These are phyloP conservation scores for Hydropsyche betteni DNA, from an alignment of 2,888 invertebrate genomes.

Conservation along the genomic window DNA sequence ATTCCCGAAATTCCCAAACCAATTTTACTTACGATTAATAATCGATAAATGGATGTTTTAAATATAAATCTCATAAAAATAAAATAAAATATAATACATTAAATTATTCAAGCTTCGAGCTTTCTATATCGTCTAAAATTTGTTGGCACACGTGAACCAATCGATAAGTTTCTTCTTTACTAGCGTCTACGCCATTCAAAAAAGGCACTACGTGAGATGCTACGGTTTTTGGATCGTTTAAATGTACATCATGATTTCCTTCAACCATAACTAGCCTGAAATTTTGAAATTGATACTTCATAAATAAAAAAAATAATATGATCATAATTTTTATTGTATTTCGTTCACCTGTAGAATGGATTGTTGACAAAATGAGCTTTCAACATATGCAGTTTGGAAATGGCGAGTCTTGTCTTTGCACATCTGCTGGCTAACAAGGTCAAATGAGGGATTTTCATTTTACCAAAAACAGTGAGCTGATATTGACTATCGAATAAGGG, in stretches of 20 bases:
- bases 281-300: conserved; percentile 51
- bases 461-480: conserved; percentile 56
- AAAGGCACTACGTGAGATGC: conserved; percentile 58
- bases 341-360: conserved; percentile 35
- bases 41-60: no score
- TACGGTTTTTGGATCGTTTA: conserved; percentile 66
- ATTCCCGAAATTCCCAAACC: no score
- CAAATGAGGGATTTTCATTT: conserved; percentile 56
- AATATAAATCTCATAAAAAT: no score
- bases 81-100: no score
- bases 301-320: no score
- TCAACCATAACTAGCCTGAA: conserved; percentile 58
- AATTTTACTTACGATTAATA: no score
- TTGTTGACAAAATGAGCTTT: conserved; percentile 35
- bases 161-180: conserved; percentile 13
- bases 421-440: conserved; percentile 55
- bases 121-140: background rate
- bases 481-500: conserved; percentile 58
- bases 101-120: no score
- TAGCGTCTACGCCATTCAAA: conserved; percentile 54
- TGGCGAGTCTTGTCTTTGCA: background rate
- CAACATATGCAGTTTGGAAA: conserved; percentile 1
- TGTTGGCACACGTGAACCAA: background rate
- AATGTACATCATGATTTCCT: conserved; percentile 72
- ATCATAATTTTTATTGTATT: no score